Evolutionary conservation across 2,797 vertebrate species (phyloP), one percentile per base, ranked within the genome.

Genomic region (Apodemus agrarius): DNA sequence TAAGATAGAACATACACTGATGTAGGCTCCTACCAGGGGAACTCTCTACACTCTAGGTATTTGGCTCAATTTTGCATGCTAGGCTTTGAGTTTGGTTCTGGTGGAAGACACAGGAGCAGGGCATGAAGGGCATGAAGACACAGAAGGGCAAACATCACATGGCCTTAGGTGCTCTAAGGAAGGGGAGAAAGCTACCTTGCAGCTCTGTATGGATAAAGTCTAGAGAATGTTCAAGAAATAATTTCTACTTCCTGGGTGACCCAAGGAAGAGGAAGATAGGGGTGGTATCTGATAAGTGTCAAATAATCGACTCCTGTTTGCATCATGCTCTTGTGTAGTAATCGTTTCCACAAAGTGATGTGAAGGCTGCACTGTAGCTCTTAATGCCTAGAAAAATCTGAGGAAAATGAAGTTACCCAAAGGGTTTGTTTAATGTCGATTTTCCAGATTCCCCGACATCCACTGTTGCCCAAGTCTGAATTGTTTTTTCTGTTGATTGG

Each of bases 401-500:
- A 97, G 87, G 94, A 90, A 88, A 65, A 91, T 88, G 72, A 37
- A 95, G 89, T 75, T 96, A 79, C 96, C 96, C 94, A 97, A 92
- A 96, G 95, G 93, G 89, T 90, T 95, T 85, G 37, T 94, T 96
- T 93, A 96, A 96, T 96, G 96, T 72, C 13, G 40, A 84, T 89
- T 90, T 92, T 97, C 90, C 94, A 95, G 89, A 96, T 94, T 97
- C 96, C 75, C 90, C 52, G 72, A 92, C 89, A 97, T 89, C 89
- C 97, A 96, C 97, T 59, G 5, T 93, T 96, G 96, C 93, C 96
- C 96, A 97, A 97, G 89, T 97, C 96, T 97, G 95, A 97, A 97
- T 93, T 98, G 96, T 97, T 96, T 95, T 95, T 97, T 88, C 97
- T 97, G 97, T 96, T 96, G 96, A 97, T 98, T 98, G 94, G 87